Base-by-base conservation (phyloP, 2,113 vertebrate genomes). In the Callionymus lyra region DNA sequence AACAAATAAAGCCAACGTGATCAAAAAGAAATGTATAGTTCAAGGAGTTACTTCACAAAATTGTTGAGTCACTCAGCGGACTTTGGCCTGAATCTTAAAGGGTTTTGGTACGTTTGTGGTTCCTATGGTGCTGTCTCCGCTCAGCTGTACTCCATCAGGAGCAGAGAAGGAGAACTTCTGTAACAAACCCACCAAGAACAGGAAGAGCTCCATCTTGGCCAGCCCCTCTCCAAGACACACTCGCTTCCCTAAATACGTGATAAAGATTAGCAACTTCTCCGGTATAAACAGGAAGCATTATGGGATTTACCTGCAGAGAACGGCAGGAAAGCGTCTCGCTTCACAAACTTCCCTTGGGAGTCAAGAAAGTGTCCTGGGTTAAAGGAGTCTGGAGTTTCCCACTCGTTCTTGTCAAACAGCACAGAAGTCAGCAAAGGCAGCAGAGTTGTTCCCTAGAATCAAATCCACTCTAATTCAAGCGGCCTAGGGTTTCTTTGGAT, bases 321-420 rank as follows among this genome's bases (percentile, higher is more conserved):
- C 6, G 89, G 87, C 44, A 93, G 50, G 64, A 94, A 94, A 50
- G 85, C 74, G 1, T 92, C 89, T 41, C 56, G 80, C 57, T 73
- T 88, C 48, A 76, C 77, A 61, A 93, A 89, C 47, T 79, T 80
- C 39, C 90, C 86, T 4, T 89, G 75, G 39, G 70, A 59, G 57
- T 92, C 86, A 78, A 93, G 72, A 64, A 94, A 94, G 61, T 93
- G 91, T 27, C 77, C 82, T 0, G 91, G 90, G 56, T 90, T 92
- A 74, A 93, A 93, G 1, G 41, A 70, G 44, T 89, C 64, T 0
- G 90, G 85, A 10, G 84, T 91, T 35, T 74, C 82, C 88, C 90
- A 92, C 53, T 87, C 85, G 0, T 63, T 55, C 13, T 86, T 84
- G 70, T 93, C 91, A 2, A 70, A 82, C 66, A 91, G 82, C 44